Evolutionary conservation across 2,113 vertebrate genomes (phyloP).

Genomic region (Brienomyrus brachyistius): DNA sequence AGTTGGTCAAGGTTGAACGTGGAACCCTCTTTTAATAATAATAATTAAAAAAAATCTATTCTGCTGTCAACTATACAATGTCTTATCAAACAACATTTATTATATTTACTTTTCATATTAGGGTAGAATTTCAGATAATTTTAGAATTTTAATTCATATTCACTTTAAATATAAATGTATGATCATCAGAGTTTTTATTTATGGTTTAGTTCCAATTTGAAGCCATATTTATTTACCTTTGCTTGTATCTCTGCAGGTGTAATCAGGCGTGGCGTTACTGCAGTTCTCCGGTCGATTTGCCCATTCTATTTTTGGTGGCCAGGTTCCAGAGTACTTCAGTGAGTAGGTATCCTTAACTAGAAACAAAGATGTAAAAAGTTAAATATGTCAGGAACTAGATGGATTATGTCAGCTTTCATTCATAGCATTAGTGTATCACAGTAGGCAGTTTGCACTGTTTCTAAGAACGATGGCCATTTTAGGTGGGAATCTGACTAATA

Average conservation of each 20-base stretch:
- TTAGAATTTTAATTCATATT: background rate
- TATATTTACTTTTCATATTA: background rate
- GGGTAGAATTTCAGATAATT: background rate
- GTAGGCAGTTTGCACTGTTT: no score
- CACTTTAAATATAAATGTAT: background rate
- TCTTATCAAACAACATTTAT: background rate
- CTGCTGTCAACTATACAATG: background rate
- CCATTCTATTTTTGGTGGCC: conserved; percentile 15
- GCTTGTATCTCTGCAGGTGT: conserved; percentile 32
- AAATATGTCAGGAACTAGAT: no score
- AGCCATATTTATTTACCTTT: background rate
- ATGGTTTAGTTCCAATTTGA: background rate
- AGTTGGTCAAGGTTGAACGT: background rate
- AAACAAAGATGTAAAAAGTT: no score
- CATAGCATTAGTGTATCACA: no score
- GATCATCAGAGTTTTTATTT: background rate
- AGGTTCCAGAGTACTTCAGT: accelerated
- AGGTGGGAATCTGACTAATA: no score
- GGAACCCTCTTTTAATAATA: background rate
- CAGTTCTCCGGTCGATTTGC: background rate
- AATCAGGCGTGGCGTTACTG: background rate
- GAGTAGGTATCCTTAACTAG: no score
- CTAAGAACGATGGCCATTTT: no score
- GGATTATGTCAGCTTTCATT: no score
- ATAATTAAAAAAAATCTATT: background rate